Evolutionary conservation across 2,888 invertebrate species (phyloP), one percentile per base, ranked within the genome.

Genomic region (Chalcosyrphus nemorum): DNA sequence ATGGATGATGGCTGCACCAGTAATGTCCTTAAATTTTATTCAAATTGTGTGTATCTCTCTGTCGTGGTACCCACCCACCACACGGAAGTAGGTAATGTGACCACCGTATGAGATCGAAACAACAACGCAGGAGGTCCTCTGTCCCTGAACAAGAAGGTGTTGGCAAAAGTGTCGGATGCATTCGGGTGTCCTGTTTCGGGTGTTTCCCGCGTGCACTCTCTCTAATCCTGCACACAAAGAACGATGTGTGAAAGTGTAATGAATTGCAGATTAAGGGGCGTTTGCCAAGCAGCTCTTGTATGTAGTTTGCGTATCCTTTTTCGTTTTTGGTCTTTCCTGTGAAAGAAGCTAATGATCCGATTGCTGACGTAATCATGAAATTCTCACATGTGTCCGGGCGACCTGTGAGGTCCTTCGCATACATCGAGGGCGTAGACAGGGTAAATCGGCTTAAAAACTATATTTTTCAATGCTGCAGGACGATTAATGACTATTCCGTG

Each of bases 201-300:
- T 13, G 59, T 59, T 54, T 61, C 68, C 50, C 54, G 61, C 50
- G 59, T 35, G 29, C 52, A 19, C 70, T 68, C 76, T 82, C 70
- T 75, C 76, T 82, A 78, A 82, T 82, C 78, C 72, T 54, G 41
- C 61, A 61, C 78, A 78, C 61, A 78, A 74, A 86, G 86, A 56
- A 78, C 76, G 81, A 87, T 86, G 87, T 87, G 87, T 88, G 87
- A 87, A 88, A 87, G 87, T 87, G 88, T 86, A 87, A 88, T 86
- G 87, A 87, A 86, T 87, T 84, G 86, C 84, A 72, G 75, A 86
- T 86, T 87, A 81, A 86, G 85, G 86, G 80, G 80, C 84, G 84
- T 80, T 84, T 59, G 84, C 84, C 80, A 80, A 84, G 84, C 45
- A 84, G 65, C n/a, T n/a, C n/a, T 80, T 84, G 70, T 47, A 54